These are phyloP conservation scores for Phrynosoma blainvillii DNA, from an alignment of 2,113 vertebrate species.

Conservation along the genomic window DNA sequence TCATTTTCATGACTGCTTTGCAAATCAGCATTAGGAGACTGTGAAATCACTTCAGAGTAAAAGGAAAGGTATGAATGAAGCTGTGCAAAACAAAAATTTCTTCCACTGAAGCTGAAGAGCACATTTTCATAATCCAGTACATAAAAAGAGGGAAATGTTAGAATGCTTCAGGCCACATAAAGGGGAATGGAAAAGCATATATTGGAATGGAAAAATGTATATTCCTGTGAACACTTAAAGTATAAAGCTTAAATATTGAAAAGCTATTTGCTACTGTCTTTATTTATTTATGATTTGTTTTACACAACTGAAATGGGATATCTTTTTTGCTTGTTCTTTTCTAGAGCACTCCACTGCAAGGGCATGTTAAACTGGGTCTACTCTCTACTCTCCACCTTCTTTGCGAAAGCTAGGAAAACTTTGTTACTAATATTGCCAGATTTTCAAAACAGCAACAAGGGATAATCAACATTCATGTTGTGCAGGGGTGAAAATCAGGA, in stretches of 20 bases:
- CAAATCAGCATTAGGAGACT: neutral
- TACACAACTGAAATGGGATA: neutral
- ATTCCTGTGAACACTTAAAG: conserved; percentile 14
- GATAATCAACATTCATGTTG: no score
- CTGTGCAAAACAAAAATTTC: neutral
- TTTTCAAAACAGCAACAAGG: no score
- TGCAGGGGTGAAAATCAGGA: no score
- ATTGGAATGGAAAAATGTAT: neutral
- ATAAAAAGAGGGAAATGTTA: conserved; percentile 22
- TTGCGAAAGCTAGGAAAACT: neutral
- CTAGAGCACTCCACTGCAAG: neutral
- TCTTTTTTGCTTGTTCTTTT: neutral
- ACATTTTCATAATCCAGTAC: neutral
- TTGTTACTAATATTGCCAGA: no score
- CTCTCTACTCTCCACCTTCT: neutral
- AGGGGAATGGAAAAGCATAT: neutral
- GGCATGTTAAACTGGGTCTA: neutral
- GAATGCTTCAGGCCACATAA: neutral
- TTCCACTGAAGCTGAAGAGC: neutral
- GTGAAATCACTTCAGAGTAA: conserved; percentile 13
- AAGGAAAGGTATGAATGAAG: conserved; percentile 1
- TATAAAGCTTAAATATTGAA: conserved; percentile 1
- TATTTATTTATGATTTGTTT: neutral
- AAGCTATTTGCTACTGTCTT: neutral
- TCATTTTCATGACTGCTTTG: neutral